Evolutionary conservation across 1,140 invertebrate genomes (phyloP), one percentile per base, ranked within the genome.

Genomic region (Sinonovacula constricta): DNA sequence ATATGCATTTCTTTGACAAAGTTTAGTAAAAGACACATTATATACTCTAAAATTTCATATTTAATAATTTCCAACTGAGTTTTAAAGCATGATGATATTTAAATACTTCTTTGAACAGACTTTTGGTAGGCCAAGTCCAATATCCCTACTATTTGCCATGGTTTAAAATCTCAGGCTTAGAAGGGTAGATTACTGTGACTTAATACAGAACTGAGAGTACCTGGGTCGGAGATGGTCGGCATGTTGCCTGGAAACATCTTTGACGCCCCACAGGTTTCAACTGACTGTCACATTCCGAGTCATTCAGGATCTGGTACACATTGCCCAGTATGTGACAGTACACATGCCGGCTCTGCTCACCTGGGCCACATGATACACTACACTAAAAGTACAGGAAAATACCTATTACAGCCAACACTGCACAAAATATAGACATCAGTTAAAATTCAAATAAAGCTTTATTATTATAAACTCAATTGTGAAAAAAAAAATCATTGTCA

Each of bases 321-420:
- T 24, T 45, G 15, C 22, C 2, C 62, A 31, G 30, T 5, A 39
- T 14, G 3, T 34, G 34, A 67, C 72, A 76, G n/a, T 31, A 14
- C 3, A 76, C 33, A 3, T 33, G 30, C 31, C 72, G 45, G 18
- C 22, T 30, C 62, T 76, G 49, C 10, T 26, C 18, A 30, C 72
- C 72, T 30, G 33, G 5, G n/a, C 72, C 72, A 67, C 72, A 76
- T 34, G 72, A 56, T 3, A 76, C 72, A 76, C 49, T 66, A 34
- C 72, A 76, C 72, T 76, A 51, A 26, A 65, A 39, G 18, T 4
- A 10, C 1, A 36, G 18, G 34, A n/a, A n/a, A 26, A 5, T 39
- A 18, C 1, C 15, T 5, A 26, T 60, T 60, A 18, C 28, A n/a
- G n/a, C 24, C 18, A 28, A 15, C 15, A 3, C 28, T 15, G 5